These are phyloP conservation scores for Meghimatium bilineatum DNA, from an alignment of 2,888 invertebrate genomes.

Conservation along the genomic window DNA sequence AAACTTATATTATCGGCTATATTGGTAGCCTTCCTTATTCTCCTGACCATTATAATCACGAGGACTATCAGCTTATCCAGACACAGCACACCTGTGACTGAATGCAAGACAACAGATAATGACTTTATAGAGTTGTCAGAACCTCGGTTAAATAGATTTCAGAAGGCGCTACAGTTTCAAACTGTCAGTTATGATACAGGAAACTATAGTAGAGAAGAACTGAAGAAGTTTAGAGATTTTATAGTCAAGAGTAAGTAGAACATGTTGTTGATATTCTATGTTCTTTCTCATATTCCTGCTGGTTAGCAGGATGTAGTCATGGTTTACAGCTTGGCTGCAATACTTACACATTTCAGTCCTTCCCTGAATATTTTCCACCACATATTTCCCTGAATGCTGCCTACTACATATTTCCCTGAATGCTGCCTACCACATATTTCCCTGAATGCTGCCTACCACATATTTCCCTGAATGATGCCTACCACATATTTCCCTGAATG, in stretches of 20 bases:
- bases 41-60: background rate
- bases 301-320: no score
- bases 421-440: no score
- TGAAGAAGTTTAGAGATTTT: conserved; percentile 58
- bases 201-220: conserved; percentile 58
- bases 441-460: no score
- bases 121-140: conserved; percentile 64
- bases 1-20: conserved; percentile 12
- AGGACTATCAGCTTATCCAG: conserved; percentile 36
- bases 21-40: background rate
- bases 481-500: no score
- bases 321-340: no score
- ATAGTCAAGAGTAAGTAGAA: conserved; percentile 53
- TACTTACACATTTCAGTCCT: no score
- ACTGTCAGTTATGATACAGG: conserved; percentile 60
- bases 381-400: no score
- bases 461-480: no score
- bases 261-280: no score
- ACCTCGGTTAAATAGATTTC: conserved; percentile 58
- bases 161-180: conserved; percentile 58
- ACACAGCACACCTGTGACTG: conserved; percentile 36
- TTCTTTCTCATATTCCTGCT: no score
- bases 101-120: conserved; percentile 60
- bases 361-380: no score
- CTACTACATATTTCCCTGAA: no score